Evolutionary conservation across 1,140 invertebrate genomes (phyloP).

Genomic region (Drosophila setifemur): DNA sequence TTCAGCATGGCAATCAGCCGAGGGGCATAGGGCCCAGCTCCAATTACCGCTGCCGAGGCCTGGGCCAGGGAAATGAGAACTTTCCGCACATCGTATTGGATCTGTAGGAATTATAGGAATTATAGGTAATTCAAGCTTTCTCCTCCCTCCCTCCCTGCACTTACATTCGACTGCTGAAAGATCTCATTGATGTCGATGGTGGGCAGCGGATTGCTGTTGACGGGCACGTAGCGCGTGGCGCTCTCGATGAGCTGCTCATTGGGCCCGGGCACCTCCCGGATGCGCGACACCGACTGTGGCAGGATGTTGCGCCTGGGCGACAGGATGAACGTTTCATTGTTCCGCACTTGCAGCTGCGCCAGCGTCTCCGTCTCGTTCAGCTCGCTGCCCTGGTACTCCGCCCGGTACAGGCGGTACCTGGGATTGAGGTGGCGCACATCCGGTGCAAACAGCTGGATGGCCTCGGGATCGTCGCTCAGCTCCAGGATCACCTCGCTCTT

Average conservation of each 20-base stretch:
- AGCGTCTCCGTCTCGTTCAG: constrained; percentile 65
- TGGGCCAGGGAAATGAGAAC: constrained; percentile 79
- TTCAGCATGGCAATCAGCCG: constrained; percentile 79
- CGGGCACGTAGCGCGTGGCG: constrained; percentile 58
- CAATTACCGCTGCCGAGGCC: constrained; percentile 73
- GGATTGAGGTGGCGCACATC: constrained; percentile 70
- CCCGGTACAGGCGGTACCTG: constrained; percentile 68
- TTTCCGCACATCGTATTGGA: constrained; percentile 81
- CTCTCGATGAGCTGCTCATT: constrained; percentile 64
- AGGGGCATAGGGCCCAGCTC: constrained; percentile 73
- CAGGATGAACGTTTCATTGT: constrained; percentile 73
- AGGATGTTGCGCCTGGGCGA: constrained; percentile 54
- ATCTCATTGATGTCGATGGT: constrained; percentile 80
- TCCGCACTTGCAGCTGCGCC: constrained; percentile 54
- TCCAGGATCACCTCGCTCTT: constrained; percentile 78
- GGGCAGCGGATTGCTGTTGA: constrained; percentile 42
- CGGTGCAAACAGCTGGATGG: constrained; percentile 72
- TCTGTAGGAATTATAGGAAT: constrained; percentile 14
- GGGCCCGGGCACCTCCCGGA: constrained; percentile 62
- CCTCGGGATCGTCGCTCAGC: constrained; percentile 67
- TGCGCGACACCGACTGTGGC: constrained; percentile 39
- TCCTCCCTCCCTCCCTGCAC: too few relatives aligned
- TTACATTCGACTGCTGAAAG: constrained; percentile 80
- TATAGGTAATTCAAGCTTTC: not conserved
- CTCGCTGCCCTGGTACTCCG: constrained; percentile 68